Evolutionary conservation across 2,888 invertebrate species (phyloP).

Genomic region (Anorthoa munda): DNA sequence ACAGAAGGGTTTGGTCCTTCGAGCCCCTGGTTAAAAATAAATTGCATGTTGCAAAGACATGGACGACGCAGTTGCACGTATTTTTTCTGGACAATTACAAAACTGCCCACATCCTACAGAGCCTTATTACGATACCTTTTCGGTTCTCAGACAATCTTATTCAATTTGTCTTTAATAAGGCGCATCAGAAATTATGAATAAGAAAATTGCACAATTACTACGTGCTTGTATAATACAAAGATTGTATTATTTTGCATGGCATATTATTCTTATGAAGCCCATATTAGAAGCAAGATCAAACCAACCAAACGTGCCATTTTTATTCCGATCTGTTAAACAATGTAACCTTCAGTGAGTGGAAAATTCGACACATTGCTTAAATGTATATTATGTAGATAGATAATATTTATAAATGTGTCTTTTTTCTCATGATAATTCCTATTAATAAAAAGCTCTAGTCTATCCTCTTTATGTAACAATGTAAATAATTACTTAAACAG

Average conservation of each 20-base stretch:
- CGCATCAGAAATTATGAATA: slow-evolving; percentile 6
- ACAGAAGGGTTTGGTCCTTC: slow-evolving; percentile 20
- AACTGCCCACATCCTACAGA: background rate
- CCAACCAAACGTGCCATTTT: slow-evolving; percentile 30
- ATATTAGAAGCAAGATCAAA: slow-evolving; percentile 35
- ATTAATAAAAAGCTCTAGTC: background rate
- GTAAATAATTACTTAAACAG: slow-evolving; percentile 13
- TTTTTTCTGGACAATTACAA: slow-evolving; percentile 45
- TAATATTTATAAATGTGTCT: background rate
- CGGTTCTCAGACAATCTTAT: slow-evolving; percentile 35
- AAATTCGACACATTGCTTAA: slow-evolving; percentile 34
- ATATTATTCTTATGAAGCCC: slow-evolving; percentile 27
- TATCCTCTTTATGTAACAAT: background rate
- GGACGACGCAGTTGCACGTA: slow-evolving; percentile 3
- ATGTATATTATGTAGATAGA: background rate
- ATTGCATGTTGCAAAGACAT: slow-evolving; percentile 33
- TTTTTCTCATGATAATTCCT: background rate
- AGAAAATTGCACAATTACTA: slow-evolving; percentile 12
- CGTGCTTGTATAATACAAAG: background rate
- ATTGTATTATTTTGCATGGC: background rate
- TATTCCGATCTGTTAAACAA: slow-evolving; percentile 42
- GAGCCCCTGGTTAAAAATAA: slow-evolving; percentile 39
- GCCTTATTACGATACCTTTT: slow-evolving; percentile 29
- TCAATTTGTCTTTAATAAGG: slow-evolving; percentile 34
- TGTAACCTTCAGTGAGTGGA: slow-evolving; percentile 47